Evolutionary conservation across 1,140 invertebrate species (phyloP).

Genomic region (Gonatopus flavifemur): DNA sequence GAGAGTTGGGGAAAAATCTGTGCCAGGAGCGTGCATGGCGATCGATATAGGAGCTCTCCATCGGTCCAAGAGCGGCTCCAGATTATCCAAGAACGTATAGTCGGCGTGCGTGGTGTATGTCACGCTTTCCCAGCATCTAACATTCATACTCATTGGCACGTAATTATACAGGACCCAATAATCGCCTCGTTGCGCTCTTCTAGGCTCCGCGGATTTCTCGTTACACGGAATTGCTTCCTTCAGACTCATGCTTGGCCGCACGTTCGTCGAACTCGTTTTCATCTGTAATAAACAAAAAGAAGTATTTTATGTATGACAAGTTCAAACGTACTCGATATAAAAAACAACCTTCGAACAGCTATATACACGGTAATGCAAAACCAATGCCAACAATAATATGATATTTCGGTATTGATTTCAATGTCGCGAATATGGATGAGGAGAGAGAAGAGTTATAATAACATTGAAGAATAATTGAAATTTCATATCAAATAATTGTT

Average conservation of each 20-base stretch:
- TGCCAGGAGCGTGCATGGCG: constrained; percentile 69
- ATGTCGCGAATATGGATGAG: no score
- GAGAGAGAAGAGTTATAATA: no score
- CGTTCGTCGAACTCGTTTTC: constrained; percentile 5
- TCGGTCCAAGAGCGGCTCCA: constrained; percentile 76
- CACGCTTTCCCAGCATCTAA: constrained; percentile 78
- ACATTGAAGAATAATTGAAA: no score
- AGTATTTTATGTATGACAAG: no score
- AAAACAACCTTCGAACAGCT: background rate
- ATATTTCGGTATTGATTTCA: no score
- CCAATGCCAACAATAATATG: no score
- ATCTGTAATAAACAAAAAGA: no score
- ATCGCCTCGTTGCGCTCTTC: constrained; percentile 77
- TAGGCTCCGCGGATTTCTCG: constrained; percentile 65
- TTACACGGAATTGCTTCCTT: constrained; percentile 64
- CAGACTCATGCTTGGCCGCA: constrained; percentile 35
- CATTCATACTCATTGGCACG: constrained; percentile 58
- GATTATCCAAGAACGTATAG: constrained; percentile 87
- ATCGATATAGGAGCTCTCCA: constrained; percentile 73
- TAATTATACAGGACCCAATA: constrained; percentile 92
- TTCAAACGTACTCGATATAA: background rate
- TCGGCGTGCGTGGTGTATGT: constrained; percentile 93
- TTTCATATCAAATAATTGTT: no score
- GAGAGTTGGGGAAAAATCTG: constrained; percentile 63
- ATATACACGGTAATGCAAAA: background rate